phyloP scores from a whole-genome alignment of 2,888 invertebrate genomes.

The Tenthredo livida region DNA sequence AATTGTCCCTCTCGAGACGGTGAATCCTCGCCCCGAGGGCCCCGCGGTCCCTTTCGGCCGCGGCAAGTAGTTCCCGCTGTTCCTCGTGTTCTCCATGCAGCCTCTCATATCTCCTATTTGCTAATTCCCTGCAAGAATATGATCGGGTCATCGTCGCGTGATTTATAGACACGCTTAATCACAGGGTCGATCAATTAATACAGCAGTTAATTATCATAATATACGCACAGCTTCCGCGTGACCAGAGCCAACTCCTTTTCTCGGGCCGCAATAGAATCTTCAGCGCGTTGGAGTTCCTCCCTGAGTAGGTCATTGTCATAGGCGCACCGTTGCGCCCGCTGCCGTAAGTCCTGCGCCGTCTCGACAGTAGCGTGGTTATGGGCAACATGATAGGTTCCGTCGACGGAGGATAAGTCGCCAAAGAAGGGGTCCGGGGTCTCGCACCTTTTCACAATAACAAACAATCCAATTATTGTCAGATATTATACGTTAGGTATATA shows the following conservation, averaged over 20 bases:
- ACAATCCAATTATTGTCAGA: neutral
- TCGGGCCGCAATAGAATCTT: slow-evolving; percentile 2
- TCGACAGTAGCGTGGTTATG: neutral
- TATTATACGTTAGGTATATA: neutral
- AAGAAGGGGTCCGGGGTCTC: slow-evolving; percentile 14
- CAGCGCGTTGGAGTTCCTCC: slow-evolving; percentile 45
- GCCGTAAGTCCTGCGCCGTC: neutral
- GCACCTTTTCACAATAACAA: neutral
- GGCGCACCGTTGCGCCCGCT: slow-evolving; percentile 27
- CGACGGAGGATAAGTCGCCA: slow-evolving; percentile 27
- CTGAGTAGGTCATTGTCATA: slow-evolving; percentile 26
- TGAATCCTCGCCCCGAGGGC: slow-evolving; percentile 8
- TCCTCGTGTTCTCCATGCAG: slow-evolving; percentile 31
- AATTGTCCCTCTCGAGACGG: slow-evolving; percentile 33
- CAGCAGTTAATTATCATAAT: neutral
- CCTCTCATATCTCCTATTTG: neutral
- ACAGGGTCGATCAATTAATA: neutral
- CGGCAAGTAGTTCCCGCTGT: slow-evolving; percentile 7
- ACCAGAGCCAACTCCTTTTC: slow-evolving; percentile 9
- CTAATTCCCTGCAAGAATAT: slow-evolving; percentile 20
- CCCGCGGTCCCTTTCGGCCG: slow-evolving; percentile 9
- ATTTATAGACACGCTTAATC: neutral
- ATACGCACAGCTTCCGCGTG: slow-evolving; percentile 30
- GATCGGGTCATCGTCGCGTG: neutral
- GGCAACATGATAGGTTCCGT: slow-evolving; percentile 17